Base-by-base conservation (phyloP, 2,113 vertebrate genomes). In the Halichoerus grypus region DNA sequence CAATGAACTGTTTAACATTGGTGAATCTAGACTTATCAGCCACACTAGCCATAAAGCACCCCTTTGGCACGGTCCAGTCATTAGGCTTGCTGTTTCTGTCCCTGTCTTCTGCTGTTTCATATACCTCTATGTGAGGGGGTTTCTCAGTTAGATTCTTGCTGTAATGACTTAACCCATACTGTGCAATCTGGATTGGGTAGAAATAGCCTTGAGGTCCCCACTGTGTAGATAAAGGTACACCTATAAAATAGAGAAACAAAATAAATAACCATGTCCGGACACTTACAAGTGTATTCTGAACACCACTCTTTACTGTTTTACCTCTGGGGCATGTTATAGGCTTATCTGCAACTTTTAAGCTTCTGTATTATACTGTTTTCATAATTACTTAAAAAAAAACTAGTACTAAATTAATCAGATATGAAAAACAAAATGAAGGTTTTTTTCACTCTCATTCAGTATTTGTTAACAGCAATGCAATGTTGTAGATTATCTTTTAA, bases 131-230 rank as follows among this genome's bases (percentile, higher is more conserved):
- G 59, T 99, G 99, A 1, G 99, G 99, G 0, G 99, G 97, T 0
- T 99, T 99, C 99, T 99, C 99, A 0, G 99, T 99, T 98, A 99
- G 99, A 98, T 99, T 99, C 94, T 99, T 99, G 97, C 99, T 99
- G 98, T 99, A 99, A 98, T 99, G 99, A 97, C 99, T 99, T 97
- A 99, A 96, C n/a, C 99, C 99, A 18, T 99, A 99, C 98, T 99
- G 99, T 0, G 99, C 99, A 19, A 99, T 99, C 99, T 99, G 99
- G 99, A 99, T 99, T 97, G 99, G 99, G 96, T 99, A 99, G 98
- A 99, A 99, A 98, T 99, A 99, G 97, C 99, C 99, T 98, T 99
- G 99, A 80, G 99, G 99, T 7, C 99, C 99, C 99, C 99, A 99
- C 94, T 99, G 99, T 0, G 99, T 99, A 96, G 99, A 99, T 49